phyloP scores from a whole-genome alignment of 2,797 vertebrate genomes.

The Galagoides demidoff region DNA sequence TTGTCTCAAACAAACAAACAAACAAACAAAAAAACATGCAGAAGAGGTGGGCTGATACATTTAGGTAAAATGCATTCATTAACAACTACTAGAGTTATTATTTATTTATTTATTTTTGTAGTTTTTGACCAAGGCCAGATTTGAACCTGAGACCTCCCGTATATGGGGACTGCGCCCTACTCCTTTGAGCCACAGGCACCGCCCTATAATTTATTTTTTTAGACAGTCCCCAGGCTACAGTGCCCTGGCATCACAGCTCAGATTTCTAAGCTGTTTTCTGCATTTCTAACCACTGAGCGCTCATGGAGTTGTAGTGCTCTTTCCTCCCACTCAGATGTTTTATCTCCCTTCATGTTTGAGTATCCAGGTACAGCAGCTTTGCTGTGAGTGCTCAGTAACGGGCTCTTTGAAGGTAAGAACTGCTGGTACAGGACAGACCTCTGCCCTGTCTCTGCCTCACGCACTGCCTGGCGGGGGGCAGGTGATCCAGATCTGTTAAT shows the following conservation, averaged over 20 bases:
- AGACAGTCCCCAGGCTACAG: no score
- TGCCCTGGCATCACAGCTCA: no score
- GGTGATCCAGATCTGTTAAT: neutral
- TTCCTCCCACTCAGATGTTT: neutral
- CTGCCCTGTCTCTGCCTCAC: neutral
- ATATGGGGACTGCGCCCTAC: no score
- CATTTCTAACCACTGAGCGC: neutral
- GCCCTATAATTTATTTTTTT: no score
- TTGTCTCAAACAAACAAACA: no score
- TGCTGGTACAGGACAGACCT: neutral
- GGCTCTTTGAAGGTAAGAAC: neutral
- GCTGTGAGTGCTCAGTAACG: neutral
- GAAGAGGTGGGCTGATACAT: neutral
- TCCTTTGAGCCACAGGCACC: no score
- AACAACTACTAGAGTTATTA: conserved; percentile 31
- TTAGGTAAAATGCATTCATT: neutral
- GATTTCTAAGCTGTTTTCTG: neutral
- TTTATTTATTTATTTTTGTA: neutral
- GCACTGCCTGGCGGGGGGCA: neutral
- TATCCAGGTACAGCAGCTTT: neutral
- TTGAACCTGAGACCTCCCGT: no score
- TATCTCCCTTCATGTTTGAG: neutral
- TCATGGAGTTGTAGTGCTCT: conserved; percentile 37
- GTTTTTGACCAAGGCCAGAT: no score
- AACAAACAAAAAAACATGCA: neutral